Conservation (phyloP, 2,797 vertebrate species). For the Phoxinus dragarum region DNA sequence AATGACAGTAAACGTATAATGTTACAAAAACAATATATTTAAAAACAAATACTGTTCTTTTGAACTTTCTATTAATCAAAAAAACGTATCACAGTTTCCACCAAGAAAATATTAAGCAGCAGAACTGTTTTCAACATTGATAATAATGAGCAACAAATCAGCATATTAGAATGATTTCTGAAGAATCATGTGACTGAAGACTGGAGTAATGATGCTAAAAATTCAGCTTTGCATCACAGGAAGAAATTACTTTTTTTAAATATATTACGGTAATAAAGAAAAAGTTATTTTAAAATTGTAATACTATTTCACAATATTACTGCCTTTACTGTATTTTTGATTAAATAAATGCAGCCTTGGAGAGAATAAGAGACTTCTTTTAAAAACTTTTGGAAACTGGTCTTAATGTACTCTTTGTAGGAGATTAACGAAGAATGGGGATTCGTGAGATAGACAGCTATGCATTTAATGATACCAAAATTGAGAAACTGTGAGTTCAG, state of each 20-base stretch:
- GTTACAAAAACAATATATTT: not conserved
- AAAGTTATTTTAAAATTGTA: too few species aligned
- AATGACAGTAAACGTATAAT: not conserved
- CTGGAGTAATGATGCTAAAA: not conserved
- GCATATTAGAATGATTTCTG: not conserved
- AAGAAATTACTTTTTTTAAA: too few species aligned
- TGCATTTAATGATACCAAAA: conserved; percentile 81
- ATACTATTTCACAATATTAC: too few species aligned
- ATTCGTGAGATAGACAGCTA: conserved; percentile 77
- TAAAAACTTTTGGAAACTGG: conserved; percentile 54
- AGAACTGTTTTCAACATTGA: not conserved
- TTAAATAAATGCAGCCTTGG: not conserved
- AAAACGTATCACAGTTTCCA: not conserved
- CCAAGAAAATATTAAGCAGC: not conserved
- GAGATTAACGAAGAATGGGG: conserved; percentile 80
- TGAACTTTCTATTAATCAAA: not conserved
- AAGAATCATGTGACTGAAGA: not conserved
- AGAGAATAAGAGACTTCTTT: not conserved
- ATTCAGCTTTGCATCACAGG: not conserved
- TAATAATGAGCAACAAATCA: not conserved
- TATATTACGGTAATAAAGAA: not conserved
- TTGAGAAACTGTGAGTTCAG: conserved; percentile 79
- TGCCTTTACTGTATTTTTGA: too few species aligned
- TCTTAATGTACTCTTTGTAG: conserved; percentile 60
- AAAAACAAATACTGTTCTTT: not conserved